Evolutionary conservation across 2,888 invertebrate genomes (phyloP), one percentile per base, ranked within the genome.

Genomic region (Pollenia griseotomentosa): DNA sequence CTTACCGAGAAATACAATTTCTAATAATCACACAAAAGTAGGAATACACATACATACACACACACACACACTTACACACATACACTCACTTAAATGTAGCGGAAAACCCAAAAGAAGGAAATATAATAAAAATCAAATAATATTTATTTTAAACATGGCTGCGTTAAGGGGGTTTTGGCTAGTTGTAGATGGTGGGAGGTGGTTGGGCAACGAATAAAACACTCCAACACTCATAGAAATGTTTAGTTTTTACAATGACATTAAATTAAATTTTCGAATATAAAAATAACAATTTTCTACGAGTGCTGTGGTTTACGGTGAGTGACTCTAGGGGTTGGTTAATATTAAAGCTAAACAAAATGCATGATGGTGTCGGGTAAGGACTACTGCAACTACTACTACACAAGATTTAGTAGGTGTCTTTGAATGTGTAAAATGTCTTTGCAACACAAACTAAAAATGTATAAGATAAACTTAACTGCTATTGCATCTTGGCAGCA

Each of bases 1-100:
- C 71, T 63, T 23, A 53, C 1, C 23, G 63, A 63, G 55, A 74
- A 68, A 12, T 59, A 57, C 82, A n/a, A 78, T 51, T 68, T 73
- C 83, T 81, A 63, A 73, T 66, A 78, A 73, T 65, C 78, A 73
- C 63, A 73, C 57, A 55, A 19, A 33, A 33, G 33, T 33, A 33
- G 4, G 33, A 33, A 33, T 33, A 6, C 33, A 42, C 23, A 51
- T 14, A 68, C 16, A 51, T 23, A 53, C 55, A 55, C 63, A 63
- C 10, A 57, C n/a, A 61, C 48, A 23, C 23, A 23, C 23, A 23
- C 23, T 2, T 2, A 53, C 42, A 53, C 55, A 65, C 55, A 63
- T 19, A 23, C 11, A 70, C 33, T 11, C 59, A 42, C 66, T 75
- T 59, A 68, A 48, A 59, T 61, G 16, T 55, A 65, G 51, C 23